Percentiles rank a stretch among this genome's conserved stretches.
Conservation (phyloP, 2,797 vertebrate genomes). For the Loriculus beryllinus region DNA sequence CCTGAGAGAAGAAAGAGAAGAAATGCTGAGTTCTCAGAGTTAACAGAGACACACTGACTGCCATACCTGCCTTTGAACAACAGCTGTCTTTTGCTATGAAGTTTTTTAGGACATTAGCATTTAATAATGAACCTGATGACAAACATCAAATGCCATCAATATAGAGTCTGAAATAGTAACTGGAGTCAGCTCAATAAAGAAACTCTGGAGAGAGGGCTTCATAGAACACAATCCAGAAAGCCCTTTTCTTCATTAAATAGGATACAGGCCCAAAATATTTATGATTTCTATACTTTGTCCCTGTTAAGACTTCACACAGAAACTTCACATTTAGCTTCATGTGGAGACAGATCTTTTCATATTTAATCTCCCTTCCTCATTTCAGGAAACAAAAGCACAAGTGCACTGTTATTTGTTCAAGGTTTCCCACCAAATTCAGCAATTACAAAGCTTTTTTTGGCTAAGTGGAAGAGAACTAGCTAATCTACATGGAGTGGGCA, state of each 20-base stretch:
- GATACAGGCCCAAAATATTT: neutral
- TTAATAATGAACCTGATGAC: neutral
- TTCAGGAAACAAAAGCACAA: neutral
- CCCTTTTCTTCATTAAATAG: neutral
- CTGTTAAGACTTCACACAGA: neutral
- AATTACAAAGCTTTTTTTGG: neutral
- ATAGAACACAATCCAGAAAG: neutral
- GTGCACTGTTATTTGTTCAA: neutral
- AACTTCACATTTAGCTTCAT: neutral
- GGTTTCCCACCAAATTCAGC: neutral
- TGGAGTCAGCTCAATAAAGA: neutral
- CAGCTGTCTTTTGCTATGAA: neutral
- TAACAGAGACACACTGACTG: neutral
- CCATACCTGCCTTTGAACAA: neutral
- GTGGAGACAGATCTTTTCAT: neutral
- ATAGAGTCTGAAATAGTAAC: neutral
- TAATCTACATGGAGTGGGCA: neutral
- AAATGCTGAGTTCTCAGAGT: neutral
- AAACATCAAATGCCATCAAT: neutral
- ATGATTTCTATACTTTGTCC: neutral
- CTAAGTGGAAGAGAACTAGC: neutral
- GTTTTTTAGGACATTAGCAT: neutral
- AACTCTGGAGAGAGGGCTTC: neutral
- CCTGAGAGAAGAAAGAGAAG: slow-evolving; percentile 69
- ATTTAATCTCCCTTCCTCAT: neutral